phyloP scores from a whole-genome alignment of 2,888 invertebrate genomes.

The Tridacna crocea region DNA sequence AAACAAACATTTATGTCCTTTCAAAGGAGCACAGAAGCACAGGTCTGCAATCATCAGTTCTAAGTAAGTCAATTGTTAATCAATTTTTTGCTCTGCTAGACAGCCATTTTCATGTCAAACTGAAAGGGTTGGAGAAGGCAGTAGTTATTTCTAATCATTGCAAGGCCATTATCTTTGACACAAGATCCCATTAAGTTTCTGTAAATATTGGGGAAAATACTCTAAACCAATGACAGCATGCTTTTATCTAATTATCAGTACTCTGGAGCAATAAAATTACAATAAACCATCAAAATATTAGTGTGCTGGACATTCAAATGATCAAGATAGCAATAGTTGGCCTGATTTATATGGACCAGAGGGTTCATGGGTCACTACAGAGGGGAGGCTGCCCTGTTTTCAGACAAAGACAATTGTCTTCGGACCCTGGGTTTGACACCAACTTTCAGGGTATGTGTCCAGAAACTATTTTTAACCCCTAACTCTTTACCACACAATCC shows the following conservation, averaged over 20 bases:
- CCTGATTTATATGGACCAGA: constrained; percentile 40
- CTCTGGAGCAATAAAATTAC: constrained; percentile 20
- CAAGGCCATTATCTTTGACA: constrained; percentile 8
- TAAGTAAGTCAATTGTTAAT: too few relatives aligned
- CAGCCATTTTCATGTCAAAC: too few relatives aligned
- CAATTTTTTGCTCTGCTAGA: too few relatives aligned
- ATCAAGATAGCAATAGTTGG: constrained; percentile 30
- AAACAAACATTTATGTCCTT: too few relatives aligned
- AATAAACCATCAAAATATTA: constrained; percentile 25
- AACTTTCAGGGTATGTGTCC: too few relatives aligned
- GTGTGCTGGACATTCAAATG: constrained; percentile 5
- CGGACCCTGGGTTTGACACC: too few relatives aligned
- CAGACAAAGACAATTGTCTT: too few relatives aligned
- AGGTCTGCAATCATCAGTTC: too few relatives aligned
- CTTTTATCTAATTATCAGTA: constrained; percentile 22
- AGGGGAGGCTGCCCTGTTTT: background rate
- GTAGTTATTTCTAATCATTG: constrained; percentile 2
- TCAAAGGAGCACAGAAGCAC: too few relatives aligned
- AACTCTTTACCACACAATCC: too few relatives aligned
- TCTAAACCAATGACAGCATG: constrained; percentile 5
- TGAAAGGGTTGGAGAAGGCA: background rate
- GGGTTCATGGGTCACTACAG: constrained; percentile 33
- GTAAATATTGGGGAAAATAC: constrained; percentile 15
- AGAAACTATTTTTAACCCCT: too few relatives aligned
- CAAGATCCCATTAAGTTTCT: constrained; percentile 3